Percentiles rank a stretch among this genome's conserved stretches.
phyloP scores from a whole-genome alignment of 1,140 invertebrate species.

The Cephus cinctus region DNA sequence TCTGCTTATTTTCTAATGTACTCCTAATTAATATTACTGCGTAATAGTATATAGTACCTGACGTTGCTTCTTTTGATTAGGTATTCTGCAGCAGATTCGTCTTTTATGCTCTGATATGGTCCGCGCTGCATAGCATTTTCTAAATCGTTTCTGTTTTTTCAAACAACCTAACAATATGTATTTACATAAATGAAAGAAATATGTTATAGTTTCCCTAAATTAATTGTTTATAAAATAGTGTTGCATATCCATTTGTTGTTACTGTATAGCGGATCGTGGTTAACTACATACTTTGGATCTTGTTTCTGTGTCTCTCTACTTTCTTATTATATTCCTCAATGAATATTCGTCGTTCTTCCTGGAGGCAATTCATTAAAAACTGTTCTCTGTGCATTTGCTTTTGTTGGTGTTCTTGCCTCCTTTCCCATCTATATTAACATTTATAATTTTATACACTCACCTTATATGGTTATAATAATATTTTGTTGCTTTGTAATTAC shows the following conservation, averaged over 20 bases:
- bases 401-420: conserved; percentile 27
- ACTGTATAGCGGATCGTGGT: conserved; percentile 3
- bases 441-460: conserved; percentile 17
- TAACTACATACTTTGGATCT: background rate
- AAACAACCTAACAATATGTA: too few species aligned
- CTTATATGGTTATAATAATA: conserved; percentile 10
- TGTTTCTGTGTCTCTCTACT: conserved; percentile 23
- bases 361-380: conserved; percentile 18
- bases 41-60: too few species aligned
- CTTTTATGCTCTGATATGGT: conserved; percentile 5
- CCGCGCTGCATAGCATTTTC: conserved; percentile 25
- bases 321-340: conserved; percentile 36
- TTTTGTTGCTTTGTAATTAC: conserved; percentile 17
- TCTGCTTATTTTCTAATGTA: background rate
- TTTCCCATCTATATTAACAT: conserved; percentile 31
- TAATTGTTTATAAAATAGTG: too few species aligned
- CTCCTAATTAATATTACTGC: background rate
- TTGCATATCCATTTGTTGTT: too few species aligned
- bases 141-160: conserved; percentile 17
- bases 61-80: background rate
- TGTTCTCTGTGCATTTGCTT: conserved; percentile 30
- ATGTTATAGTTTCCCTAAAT: too few species aligned
- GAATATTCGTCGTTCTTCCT: conserved; percentile 23
- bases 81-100: conserved; percentile 21
- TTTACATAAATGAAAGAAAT: too few species aligned